Conservation (phyloP, 37 sponge, comb jelly and placozoan genomes). For the Cliona cf. orientalis region DNA sequence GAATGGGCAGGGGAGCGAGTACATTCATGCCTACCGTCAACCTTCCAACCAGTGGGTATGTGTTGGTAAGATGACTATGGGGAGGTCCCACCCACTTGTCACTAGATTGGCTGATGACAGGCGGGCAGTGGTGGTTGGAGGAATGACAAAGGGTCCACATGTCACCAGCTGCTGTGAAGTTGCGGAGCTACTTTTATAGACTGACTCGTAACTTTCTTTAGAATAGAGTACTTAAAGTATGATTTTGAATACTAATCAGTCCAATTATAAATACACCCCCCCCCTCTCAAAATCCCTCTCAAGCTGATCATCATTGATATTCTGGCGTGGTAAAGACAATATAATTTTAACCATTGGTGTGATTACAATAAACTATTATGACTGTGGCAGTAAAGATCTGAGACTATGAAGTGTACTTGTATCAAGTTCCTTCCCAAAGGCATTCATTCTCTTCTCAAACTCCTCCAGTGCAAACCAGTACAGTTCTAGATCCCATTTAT, state of each 20-base stretch:
- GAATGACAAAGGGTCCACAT: not conserved
- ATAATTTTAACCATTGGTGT: no score
- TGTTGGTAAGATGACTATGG: not conserved
- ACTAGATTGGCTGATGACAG: not conserved
- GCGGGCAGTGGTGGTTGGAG: not conserved
- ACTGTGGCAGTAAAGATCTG: no score
- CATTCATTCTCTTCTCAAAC: slow-evolving; percentile 22
- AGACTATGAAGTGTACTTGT: not conserved
- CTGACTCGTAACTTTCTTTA: no score
- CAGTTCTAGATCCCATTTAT: slow-evolving; percentile 59
- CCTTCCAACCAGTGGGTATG: not conserved
- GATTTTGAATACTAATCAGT: no score
- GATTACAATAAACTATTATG: no score
- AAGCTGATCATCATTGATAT: no score
- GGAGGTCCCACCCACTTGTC: not conserved
- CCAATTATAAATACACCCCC: no score
- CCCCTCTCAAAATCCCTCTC: no score
- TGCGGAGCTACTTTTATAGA: no score
- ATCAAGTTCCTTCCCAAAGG: not conserved
- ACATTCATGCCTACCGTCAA: not conserved
- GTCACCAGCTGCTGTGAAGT: not conserved
- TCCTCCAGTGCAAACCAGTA: slow-evolving; percentile 55
- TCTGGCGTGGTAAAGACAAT: no score
- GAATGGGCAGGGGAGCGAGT: not conserved
- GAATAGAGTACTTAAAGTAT: no score